These are phyloP conservation scores for Melopsittacus undulatus DNA, from an alignment of 2,797 vertebrate species.

Conservation along the genomic window DNA sequence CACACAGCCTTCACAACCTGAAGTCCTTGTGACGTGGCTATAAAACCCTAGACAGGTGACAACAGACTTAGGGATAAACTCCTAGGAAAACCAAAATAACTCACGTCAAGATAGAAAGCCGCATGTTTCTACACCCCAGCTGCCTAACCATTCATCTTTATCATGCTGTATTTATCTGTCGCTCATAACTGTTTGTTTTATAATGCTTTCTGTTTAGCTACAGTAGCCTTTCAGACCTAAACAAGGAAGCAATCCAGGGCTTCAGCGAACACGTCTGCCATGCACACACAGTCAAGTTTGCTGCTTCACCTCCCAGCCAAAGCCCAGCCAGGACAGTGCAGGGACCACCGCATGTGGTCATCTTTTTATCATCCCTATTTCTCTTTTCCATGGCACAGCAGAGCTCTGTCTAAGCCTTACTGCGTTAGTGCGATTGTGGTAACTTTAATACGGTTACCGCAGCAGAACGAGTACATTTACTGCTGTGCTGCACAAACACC, in stretches of 20 bases:
- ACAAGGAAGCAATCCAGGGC: not conserved
- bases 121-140: not conserved
- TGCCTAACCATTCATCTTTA: conserved; percentile 28
- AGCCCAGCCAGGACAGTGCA: accelerated
- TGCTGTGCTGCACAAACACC: conserved; percentile 54
- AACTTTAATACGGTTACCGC: not conserved
- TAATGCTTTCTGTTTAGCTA: not conserved
- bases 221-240: not conserved
- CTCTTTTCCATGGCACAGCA: not conserved
- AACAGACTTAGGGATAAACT: not conserved
- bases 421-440: not conserved
- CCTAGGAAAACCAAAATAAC: not conserved
- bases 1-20: not conserved
- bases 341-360: accelerated
- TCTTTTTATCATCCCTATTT: not conserved
- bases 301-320: not conserved
- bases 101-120: not conserved
- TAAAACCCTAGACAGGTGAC: not conserved
- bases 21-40: accelerated
- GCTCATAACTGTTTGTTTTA: conserved; percentile 43
- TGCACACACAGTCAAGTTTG: accelerated
- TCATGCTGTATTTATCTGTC: not conserved
- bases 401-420: not conserved
- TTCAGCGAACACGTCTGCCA: not conserved
- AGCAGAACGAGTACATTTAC: conserved; percentile 28